Conservation (phyloP, 2,113 vertebrate genomes). For the Geococcyx californianus region DNA sequence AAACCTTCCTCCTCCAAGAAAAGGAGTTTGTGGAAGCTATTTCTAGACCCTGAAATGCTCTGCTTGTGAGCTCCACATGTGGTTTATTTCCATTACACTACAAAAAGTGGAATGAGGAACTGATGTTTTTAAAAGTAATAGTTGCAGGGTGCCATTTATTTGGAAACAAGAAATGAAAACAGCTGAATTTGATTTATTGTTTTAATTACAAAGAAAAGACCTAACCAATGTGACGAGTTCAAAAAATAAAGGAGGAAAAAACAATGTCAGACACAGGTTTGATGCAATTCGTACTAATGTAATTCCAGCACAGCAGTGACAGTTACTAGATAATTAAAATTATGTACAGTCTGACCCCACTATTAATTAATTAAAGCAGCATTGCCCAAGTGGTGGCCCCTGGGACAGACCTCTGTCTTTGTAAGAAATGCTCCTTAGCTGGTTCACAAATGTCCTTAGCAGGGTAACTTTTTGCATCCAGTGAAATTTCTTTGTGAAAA, state of each 20-base stretch:
- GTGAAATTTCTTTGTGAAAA: not conserved
- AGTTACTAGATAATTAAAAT: not conserved
- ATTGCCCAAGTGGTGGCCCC: not conserved
- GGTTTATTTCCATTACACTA: not conserved
- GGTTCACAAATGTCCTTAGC: not conserved
- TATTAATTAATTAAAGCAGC: not conserved
- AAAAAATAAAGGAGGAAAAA: not conserved
- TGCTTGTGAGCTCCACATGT: not conserved
- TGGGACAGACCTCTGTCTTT: not conserved
- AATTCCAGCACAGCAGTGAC: not conserved
- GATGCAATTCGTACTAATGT: not conserved
- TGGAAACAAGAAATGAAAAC: not conserved
- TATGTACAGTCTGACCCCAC: not conserved
- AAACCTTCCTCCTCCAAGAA: not conserved
- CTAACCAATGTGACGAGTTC: not conserved
- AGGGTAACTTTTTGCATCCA: not conserved
- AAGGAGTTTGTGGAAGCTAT: not conserved
- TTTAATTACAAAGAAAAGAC: not conserved
- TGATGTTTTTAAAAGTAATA: not conserved
- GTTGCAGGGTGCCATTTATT: not conserved
- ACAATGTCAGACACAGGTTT: rapidly evolving
- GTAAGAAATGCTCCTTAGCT: not conserved
- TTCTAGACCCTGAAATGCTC: not conserved
- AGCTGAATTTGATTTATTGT: not conserved
- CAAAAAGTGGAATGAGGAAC: not conserved